Evolutionary conservation across 2,797 vertebrate species (phyloP), one percentile per base, ranked within the genome.

Genomic region (Sorex maritimensis): DNA sequence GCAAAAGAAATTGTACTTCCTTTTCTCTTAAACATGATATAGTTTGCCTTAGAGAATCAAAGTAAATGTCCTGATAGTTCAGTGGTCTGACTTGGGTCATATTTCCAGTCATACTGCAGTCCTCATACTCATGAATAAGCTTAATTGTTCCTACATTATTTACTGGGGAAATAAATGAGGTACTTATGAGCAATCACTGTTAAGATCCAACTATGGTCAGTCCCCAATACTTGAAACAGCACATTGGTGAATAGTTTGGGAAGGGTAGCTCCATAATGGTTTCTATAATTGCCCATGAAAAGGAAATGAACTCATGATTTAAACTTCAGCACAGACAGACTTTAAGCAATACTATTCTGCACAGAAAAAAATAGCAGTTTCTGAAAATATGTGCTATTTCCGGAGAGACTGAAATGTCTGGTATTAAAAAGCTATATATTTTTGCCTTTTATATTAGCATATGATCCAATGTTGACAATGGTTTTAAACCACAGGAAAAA

Each of bases 401-500:
- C 84, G 68, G 71, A 67, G 21, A 94, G n/a, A 38, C 46, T 78
- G n/a, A 74, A 67, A 44, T 84, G 17, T 30, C 11, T 26, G 38
- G 8, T 19, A 24, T 41, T 44, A 23, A 87, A 90, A 14, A 24
- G 6, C 24, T 75, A 82, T 88, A 58, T 83, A 15, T 96, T 94
- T 14, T 91, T 91, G 15, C 52, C 34, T 55, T 88, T 26, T 72
- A 6, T 78, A 86, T 92, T 94, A 88, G 44, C 85, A 88, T 90
- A 84, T 34, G 58, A n/a, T 81, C 75, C 68, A 81, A 34, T 81
- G 19, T 87, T 0, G 55, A 75, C 61, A 90, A 82, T 87, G 65
- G 91, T 84, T 80, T 95, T 83, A 95, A 96, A 82, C 19, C 72
- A 73, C 38, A 72, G 67, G 71, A 93, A 93, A 96, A 96, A 86